These are phyloP conservation scores for Drosophila helvetica DNA, from an alignment of 2,888 invertebrate species.

Conservation along the genomic window DNA sequence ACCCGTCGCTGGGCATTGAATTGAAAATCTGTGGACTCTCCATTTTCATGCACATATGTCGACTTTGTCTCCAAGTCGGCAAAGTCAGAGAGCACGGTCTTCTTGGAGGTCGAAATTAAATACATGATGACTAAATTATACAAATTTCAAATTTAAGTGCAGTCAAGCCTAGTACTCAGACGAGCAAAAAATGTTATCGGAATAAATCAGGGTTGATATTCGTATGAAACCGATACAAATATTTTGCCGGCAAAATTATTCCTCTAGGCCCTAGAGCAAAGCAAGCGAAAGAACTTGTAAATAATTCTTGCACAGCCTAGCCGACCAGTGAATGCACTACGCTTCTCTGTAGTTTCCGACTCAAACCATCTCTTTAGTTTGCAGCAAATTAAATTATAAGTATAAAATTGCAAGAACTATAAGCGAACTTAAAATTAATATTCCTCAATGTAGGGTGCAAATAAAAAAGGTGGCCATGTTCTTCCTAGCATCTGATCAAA, in stretches of 20 bases:
- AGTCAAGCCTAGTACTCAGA: too few relatives aligned
- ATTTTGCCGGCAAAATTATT: too few relatives aligned
- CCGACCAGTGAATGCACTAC: constrained; percentile 11
- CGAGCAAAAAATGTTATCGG: too few relatives aligned
- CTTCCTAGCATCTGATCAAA: too few relatives aligned
- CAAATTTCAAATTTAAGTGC: constrained; percentile 31
- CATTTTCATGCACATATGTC: constrained; percentile 75
- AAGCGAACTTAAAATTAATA: neutral
- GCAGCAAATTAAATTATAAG: neutral
- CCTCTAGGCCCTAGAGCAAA: constrained; percentile 1
- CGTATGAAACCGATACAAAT: too few relatives aligned
- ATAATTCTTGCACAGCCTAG: neutral
- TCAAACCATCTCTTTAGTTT: neutral
- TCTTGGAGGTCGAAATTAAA: constrained; percentile 81
- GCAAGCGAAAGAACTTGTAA: constrained; percentile 13
- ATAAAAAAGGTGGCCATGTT: neutral
- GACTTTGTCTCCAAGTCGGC: constrained; percentile 80
- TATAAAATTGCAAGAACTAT: neutral
- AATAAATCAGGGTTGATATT: too few relatives aligned
- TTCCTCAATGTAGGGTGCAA: neutral
- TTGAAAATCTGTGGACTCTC: constrained; percentile 81
- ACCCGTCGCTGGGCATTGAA: constrained; percentile 78
- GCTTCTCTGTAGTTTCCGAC: neutral
- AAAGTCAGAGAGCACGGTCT: constrained; percentile 80
- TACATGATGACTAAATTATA: constrained; percentile 74